Conservation (phyloP, 1,140 invertebrate species). For the Neodiprion fabricii region DNA sequence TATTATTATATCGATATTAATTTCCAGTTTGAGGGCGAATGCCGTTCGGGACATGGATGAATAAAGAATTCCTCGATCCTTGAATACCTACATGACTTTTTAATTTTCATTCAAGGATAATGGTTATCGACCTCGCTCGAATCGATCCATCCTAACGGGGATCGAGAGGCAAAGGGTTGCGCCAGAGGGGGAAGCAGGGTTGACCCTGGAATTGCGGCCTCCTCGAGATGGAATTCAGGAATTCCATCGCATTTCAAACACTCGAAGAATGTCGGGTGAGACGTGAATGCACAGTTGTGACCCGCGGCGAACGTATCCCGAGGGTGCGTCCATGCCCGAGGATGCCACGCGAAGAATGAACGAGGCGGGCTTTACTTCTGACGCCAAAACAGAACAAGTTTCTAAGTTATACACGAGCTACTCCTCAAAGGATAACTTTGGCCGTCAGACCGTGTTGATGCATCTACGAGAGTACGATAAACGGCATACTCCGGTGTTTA, state of each 20-base stretch:
- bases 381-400: neutral
- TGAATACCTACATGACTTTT: no score
- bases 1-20: no score
- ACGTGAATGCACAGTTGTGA: neutral
- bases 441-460: no score
- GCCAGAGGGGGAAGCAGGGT: neutral
- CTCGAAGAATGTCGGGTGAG: conserved; percentile 1
- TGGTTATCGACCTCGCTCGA: neutral
- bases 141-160: neutral
- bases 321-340: neutral
- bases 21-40: no score
- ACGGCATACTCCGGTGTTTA: no score
- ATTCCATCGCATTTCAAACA: neutral
- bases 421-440: no score
- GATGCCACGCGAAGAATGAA: neutral
- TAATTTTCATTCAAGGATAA: no score
- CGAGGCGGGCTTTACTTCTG: neutral
- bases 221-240: neutral
- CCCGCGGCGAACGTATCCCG: neutral
- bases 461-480: no score
- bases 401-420: no score
- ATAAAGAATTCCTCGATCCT: no score
- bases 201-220: neutral
- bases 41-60: no score
- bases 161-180: no score